These are phyloP conservation scores for Dunckerocampus dactyliophorus DNA, from an alignment of 2,113 vertebrate species.

Conservation along the genomic window DNA sequence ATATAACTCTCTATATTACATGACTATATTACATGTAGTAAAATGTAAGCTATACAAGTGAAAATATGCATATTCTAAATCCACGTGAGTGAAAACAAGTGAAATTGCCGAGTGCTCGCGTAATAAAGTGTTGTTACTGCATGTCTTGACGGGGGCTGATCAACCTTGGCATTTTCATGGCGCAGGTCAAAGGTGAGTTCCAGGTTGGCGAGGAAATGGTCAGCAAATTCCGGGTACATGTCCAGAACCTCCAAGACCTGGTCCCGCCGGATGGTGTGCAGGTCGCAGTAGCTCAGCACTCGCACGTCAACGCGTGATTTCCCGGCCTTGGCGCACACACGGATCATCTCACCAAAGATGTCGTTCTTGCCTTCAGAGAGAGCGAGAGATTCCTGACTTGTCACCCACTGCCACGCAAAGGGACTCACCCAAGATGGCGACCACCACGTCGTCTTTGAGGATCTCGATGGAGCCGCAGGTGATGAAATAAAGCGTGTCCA, in stretches of 20 bases:
- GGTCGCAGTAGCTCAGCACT: slow-evolving; percentile 90
- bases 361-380: slow-evolving; percentile 86
- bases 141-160: too few species aligned
- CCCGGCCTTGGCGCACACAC: slow-evolving; percentile 86
- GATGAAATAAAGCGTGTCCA: slow-evolving; percentile 93
- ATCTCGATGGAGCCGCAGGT: slow-evolving; percentile 98
- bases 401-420: too few species aligned
- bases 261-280: slow-evolving; percentile 94
- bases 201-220: slow-evolving; percentile 90
- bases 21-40: too few species aligned
- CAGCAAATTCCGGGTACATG: slow-evolving; percentile 98
- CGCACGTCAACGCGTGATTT: slow-evolving; percentile 91
- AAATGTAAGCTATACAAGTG: too few species aligned
- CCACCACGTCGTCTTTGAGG: slow-evolving; percentile 93
- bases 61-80: too few species aligned
- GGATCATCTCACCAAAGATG: slow-evolving; percentile 97
- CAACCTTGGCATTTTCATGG: slow-evolving; percentile 84
- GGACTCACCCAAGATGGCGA: slow-evolving; percentile 92
- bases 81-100: too few species aligned
- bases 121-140: too few species aligned
- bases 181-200: slow-evolving; percentile 96
- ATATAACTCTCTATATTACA: too few species aligned
- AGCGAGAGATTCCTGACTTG: too few species aligned
- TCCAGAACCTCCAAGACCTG: slow-evolving; percentile 94
- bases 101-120: too few species aligned